phyloP scores from a whole-genome alignment of 1,140 invertebrate species.

The Drosophila miranda region DNA sequence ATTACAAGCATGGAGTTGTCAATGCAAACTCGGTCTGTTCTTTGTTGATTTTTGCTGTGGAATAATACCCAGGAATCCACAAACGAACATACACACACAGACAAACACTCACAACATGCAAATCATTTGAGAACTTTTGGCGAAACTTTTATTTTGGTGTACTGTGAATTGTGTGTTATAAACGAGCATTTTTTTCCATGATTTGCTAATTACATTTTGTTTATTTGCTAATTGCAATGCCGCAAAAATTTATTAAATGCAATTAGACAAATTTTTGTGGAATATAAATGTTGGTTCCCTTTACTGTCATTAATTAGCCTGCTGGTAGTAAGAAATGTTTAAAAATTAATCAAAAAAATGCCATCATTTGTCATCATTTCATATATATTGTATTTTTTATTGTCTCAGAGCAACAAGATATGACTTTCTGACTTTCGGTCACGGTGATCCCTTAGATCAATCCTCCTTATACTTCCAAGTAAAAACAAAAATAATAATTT shows the following conservation, averaged over 20 bases:
- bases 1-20: background rate
- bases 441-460: too few relatives aligned
- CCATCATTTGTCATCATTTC: too few relatives aligned
- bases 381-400: too few relatives aligned
- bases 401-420: too few relatives aligned
- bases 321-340: too few relatives aligned
- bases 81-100: background rate
- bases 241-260: constrained; percentile 12
- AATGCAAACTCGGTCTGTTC: constrained; percentile 3
- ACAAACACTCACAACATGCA: background rate
- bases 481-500: too few relatives aligned
- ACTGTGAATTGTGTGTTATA: constrained; percentile 1
- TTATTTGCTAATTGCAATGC: constrained; percentile 34
- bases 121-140: constrained; percentile 26
- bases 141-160: constrained; percentile 7
- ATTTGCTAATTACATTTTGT: constrained; percentile 29
- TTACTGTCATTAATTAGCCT: background rate
- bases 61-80: constrained; percentile 5
- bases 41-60: constrained; percentile 4
- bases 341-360: too few relatives aligned
- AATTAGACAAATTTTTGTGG: constrained; percentile 6
- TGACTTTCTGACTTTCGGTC: too few relatives aligned
- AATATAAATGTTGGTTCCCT: background rate
- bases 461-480: too few relatives aligned
- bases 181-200: constrained; percentile 33